Conservation (phyloP, 2,888 invertebrate genomes). For the Drosophila quinaria region DNA sequence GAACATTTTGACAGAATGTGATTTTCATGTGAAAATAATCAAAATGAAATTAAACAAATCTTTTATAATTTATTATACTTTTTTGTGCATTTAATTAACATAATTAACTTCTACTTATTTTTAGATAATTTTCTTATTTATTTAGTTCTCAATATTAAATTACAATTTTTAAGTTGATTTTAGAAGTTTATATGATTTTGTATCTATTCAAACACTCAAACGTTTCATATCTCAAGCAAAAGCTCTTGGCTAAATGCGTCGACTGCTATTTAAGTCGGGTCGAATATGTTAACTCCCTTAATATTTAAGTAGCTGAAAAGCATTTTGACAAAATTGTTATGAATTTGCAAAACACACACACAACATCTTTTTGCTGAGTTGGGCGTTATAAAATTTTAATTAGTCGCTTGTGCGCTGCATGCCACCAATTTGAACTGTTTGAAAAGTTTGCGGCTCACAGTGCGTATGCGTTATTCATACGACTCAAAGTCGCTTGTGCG, state of each 20-base stretch:
- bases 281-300: conserved; percentile 69
- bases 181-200: not conserved
- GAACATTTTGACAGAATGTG: not conserved
- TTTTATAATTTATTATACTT: not conserved
- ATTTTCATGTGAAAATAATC: not conserved
- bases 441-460: conserved; percentile 71
- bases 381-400: conserved; percentile 74
- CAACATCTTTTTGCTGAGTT: conserved; percentile 50
- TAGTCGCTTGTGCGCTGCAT: conserved; percentile 73
- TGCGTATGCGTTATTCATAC: conserved; percentile 79
- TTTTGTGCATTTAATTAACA: not conserved
- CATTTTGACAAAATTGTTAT: conserved; percentile 79
- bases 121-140: not conserved
- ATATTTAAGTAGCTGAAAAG: conserved; percentile 72
- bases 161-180: not conserved
- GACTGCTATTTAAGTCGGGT: conserved; percentile 53
- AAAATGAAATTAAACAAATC: not conserved
- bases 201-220: not conserved
- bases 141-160: not conserved
- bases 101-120: not conserved
- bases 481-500: conserved; percentile 37
- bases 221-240: not conserved
- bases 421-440: conserved; percentile 78
- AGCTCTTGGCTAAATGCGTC: conserved; percentile 13
- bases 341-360: conserved; percentile 59